phyloP scores from a whole-genome alignment of 1,140 invertebrate species.

The Apocrypta bakeri region DNA sequence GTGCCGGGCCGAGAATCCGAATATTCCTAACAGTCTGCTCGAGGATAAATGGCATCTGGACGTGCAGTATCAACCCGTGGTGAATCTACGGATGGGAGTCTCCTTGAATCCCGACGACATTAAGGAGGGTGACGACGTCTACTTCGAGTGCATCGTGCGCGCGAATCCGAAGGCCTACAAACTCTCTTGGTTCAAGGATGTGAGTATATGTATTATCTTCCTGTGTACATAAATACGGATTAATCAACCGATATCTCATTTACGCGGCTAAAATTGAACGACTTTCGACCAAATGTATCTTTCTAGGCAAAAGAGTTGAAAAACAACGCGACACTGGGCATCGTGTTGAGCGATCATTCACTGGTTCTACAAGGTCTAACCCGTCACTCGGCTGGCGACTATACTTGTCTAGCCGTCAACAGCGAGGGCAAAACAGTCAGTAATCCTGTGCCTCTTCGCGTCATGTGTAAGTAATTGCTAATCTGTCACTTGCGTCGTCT shows the following conservation, averaged over 20 bases:
- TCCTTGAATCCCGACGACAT: slow-evolving; percentile 87
- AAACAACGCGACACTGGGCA: slow-evolving; percentile 84
- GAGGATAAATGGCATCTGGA: slow-evolving; percentile 88
- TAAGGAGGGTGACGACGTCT: slow-evolving; percentile 89
- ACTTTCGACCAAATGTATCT: too few species aligned
- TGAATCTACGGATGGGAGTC: slow-evolving; percentile 84
- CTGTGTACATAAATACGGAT: too few species aligned
- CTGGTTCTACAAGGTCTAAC: slow-evolving; percentile 87
- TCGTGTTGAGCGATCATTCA: slow-evolving; percentile 88
- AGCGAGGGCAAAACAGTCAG: slow-evolving; percentile 87
- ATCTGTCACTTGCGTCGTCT: slow-evolving; percentile 25
- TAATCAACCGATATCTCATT: slow-evolving; percentile 11
- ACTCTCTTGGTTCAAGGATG: slow-evolving; percentile 89
- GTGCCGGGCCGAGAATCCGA: slow-evolving; percentile 90
- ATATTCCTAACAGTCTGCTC: slow-evolving; percentile 85
- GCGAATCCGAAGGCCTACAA: slow-evolving; percentile 88
- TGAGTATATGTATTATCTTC: slow-evolving; percentile 79
- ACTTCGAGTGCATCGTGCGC: slow-evolving; percentile 86
- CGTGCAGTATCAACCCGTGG: slow-evolving; percentile 86
- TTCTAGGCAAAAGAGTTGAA: slow-evolving; percentile 83
- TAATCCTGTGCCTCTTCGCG: slow-evolving; percentile 84
- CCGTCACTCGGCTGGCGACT: slow-evolving; percentile 85
- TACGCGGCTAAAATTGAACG: too few species aligned
- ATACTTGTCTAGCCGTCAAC: slow-evolving; percentile 88
- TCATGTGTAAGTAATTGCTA: slow-evolving; percentile 83